phyloP scores from a whole-genome alignment of 2,113 vertebrate genomes.

The Pollachius pollachius region DNA sequence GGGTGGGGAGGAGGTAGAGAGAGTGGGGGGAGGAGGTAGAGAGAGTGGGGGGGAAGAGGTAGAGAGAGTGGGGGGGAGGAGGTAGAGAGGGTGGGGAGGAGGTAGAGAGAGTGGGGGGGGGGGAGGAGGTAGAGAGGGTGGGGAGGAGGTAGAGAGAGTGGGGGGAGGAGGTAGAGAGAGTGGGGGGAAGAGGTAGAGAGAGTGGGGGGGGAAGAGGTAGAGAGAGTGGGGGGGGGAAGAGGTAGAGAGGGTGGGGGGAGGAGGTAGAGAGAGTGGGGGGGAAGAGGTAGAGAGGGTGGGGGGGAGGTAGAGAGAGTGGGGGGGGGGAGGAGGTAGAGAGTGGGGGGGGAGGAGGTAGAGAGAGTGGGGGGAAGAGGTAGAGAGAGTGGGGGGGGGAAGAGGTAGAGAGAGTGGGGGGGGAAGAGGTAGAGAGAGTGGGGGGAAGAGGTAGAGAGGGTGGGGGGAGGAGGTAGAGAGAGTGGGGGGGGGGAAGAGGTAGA shows the following conservation, averaged over 20 bases:
- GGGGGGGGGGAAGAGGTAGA: neutral
- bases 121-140: too few relatives aligned
- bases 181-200: too few relatives aligned
- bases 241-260: neutral
- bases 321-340: too few relatives aligned
- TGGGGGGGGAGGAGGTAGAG: neutral
- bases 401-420: neutral
- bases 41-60: too few relatives aligned
- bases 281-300: too few relatives aligned
- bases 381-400: neutral
- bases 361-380: neutral
- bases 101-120: neutral
- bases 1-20: too few relatives aligned
- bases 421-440: neutral
- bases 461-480: too few relatives aligned
- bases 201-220: neutral
- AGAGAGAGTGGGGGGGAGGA: neutral
- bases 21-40: too few relatives aligned
- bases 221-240: neutral
- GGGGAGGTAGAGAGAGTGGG: constrained; percentile 38
- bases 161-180: too few relatives aligned
- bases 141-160: too few relatives aligned
- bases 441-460: too few relatives aligned
- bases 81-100: neutral
- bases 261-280: neutral